Evolutionary conservation across 2,797 vertebrate species (phyloP).

Genomic region (Denticeps clupeoides): DNA sequence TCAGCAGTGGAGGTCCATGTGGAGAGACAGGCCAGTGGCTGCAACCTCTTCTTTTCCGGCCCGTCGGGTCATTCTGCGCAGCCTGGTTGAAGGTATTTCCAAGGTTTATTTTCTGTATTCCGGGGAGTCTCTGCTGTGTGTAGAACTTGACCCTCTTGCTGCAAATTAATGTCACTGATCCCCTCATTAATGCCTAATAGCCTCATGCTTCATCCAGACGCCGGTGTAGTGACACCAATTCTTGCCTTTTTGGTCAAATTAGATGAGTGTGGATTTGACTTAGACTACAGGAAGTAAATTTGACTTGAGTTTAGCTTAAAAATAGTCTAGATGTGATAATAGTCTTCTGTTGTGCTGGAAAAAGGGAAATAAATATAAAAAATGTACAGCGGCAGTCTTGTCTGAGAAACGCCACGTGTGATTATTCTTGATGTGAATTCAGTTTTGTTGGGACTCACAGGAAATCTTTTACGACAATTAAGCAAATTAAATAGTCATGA

Average conservation of each 20-base stretch:
- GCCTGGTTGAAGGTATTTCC: neutral
- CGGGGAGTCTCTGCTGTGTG: too few relatives aligned
- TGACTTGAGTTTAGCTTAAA: too few relatives aligned
- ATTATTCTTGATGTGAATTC: constrained; percentile 6
- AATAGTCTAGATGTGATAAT: constrained; percentile 25
- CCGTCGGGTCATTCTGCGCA: neutral
- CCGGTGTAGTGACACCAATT: too few relatives aligned
- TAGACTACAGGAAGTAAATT: too few relatives aligned
- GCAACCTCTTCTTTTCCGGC: neutral
- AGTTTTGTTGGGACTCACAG: constrained; percentile 11
- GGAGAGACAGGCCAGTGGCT: neutral
- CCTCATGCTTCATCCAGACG: neutral
- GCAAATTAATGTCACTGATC: neutral
- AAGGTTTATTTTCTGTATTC: too few relatives aligned
- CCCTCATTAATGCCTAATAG: neutral
- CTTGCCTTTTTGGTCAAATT: too few relatives aligned
- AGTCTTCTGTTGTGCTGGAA: constrained; percentile 22
- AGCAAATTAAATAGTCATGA: constrained; percentile 3
- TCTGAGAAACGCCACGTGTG: constrained; percentile 19
- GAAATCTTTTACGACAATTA: constrained; percentile 5
- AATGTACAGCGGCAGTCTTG: constrained; percentile 31
- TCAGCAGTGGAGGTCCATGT: neutral
- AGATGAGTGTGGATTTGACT: too few relatives aligned
- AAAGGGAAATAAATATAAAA: constrained; percentile 36
- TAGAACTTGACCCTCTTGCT: neutral